Base-by-base conservation (phyloP, 1,140 invertebrate genomes). In the Oedothorax gibbosus region DNA sequence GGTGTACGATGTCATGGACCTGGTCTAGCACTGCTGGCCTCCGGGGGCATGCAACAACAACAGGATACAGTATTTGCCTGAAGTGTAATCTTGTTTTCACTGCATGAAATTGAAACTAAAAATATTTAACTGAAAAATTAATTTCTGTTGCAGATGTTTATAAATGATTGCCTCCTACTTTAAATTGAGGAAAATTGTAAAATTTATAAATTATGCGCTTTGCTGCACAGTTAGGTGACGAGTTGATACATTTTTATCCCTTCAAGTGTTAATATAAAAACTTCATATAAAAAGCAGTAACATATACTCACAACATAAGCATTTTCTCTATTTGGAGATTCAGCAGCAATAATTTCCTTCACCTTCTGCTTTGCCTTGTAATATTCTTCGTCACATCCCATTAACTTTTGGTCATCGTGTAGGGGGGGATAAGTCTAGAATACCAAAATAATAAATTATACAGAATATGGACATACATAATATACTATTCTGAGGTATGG, bases 311-410 rank as follows among this genome's bases (percentile, higher is more conserved):
- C 92, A 90, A 89, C 93, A 93, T 75, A 87, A 66, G 93, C 89
- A 85, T 89, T 62, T 11, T 94, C 94, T 91, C 96, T 93, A 68
- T 91, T 89, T 35, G 35, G 35, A 35, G 35, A 35, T 66, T 92
- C 89, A 66, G 91, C 89, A 14, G 92, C 93, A 72, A 94, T 89
- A 72, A 92, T 89, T 79, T 90, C 90, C 49, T 91, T 91, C 3
- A 91, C 89, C 56, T 75, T 91, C 21, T 82, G 68, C 53, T 82
- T 20, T 53, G 80, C 80, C 64, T 51, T 21, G 54, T 21, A 89
- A 8, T 93, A 89, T 50, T 94, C 94, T 89, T 94, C 95, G 7
- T 91, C 91, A 92, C 96, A 92, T 83, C 94, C 92, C 20, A 84
- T 85, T 9, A 78, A 21, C 11, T 51, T n/a, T 18, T 75, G 12